These are phyloP conservation scores for Cyphomyrus plagiostoma DNA, from an alignment of 2,113 vertebrate species.

Conservation along the genomic window DNA sequence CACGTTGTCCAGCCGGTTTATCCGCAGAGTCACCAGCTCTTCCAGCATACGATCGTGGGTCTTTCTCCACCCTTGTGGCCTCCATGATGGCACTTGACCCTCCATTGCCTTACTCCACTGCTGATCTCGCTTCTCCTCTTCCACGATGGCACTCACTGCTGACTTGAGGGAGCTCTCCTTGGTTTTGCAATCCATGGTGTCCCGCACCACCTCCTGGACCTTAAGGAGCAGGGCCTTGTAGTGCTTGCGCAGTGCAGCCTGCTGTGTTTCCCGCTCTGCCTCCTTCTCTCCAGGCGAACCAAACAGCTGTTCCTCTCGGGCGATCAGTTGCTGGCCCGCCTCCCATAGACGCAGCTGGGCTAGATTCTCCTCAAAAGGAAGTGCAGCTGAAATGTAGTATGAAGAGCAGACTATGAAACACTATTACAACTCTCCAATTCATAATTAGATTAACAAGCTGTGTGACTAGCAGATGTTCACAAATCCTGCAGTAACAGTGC, in stretches of 20 bases:
- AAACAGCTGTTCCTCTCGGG: slow-evolving; percentile 47
- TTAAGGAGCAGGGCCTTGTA: slow-evolving; percentile 49
- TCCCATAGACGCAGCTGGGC: not conserved
- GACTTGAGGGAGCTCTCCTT: slow-evolving; percentile 48
- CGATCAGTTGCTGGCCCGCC: slow-evolving; percentile 43
- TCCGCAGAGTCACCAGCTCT: slow-evolving; percentile 46
- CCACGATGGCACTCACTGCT: slow-evolving; percentile 53
- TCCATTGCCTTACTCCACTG: slow-evolving; percentile 21
- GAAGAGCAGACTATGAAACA: not conserved
- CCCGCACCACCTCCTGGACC: slow-evolving; percentile 51
- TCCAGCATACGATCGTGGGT: slow-evolving; percentile 51
- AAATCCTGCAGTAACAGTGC: not conserved
- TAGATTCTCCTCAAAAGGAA: slow-evolving; percentile 19
- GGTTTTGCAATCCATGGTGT: slow-evolving; percentile 40
- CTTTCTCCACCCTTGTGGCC: slow-evolving; percentile 57
- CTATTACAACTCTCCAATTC: not conserved
- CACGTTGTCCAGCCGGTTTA: slow-evolving; percentile 32
- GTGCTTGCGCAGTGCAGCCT: slow-evolving; percentile 43
- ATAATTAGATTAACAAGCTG: not conserved
- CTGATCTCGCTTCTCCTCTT: slow-evolving; percentile 62
- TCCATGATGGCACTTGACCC: slow-evolving; percentile 29
- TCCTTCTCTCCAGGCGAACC: slow-evolving; percentile 32
- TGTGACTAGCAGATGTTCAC: not conserved
- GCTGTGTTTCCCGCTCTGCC: slow-evolving; percentile 39
- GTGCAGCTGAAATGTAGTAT: not conserved